Percentiles rank a stretch among this genome's conserved stretches.
Conservation (phyloP, 2,113 vertebrate species). For the Bostrychus sinensis region DNA sequence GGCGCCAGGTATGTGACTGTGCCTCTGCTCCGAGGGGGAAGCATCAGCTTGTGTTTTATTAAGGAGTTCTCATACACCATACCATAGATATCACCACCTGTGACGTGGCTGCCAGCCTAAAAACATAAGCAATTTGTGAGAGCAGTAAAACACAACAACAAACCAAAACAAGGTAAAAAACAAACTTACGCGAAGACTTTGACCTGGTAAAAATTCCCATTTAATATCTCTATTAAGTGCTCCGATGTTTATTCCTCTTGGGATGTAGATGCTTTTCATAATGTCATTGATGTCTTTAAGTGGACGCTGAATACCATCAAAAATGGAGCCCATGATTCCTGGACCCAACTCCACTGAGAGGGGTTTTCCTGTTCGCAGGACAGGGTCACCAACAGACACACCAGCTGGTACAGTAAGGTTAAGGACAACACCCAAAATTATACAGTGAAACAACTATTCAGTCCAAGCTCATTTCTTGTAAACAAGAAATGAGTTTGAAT, state of each 20-base stretch:
- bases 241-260: conserved; percentile 94
- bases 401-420: conserved; percentile 87
- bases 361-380: conserved; percentile 95
- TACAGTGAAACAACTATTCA: too few species aligned
- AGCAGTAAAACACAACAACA: background rate
- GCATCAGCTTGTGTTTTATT: conserved; percentile 96
- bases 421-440: conserved; percentile 87
- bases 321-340: conserved; percentile 98
- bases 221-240: conserved; percentile 91
- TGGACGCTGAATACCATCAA: conserved; percentile 97
- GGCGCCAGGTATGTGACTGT: conserved; percentile 94
- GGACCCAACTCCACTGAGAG: conserved; percentile 96
- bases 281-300: conserved; percentile 91
- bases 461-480: too few species aligned
- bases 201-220: conserved; percentile 92
- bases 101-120: conserved; percentile 94
- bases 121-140: background rate
- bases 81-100: conserved; percentile 96
- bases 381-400: conserved; percentile 95
- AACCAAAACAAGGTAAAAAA: background rate
- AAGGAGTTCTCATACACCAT: conserved; percentile 92
- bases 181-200: conserved; percentile 85
- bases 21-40: conserved; percentile 91
- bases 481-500: conserved; percentile 37
- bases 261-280: conserved; percentile 97